These are phyloP conservation scores for Rousettus leschenaultii DNA, from an alignment of 2,113 vertebrate genomes.

Conservation along the genomic window DNA sequence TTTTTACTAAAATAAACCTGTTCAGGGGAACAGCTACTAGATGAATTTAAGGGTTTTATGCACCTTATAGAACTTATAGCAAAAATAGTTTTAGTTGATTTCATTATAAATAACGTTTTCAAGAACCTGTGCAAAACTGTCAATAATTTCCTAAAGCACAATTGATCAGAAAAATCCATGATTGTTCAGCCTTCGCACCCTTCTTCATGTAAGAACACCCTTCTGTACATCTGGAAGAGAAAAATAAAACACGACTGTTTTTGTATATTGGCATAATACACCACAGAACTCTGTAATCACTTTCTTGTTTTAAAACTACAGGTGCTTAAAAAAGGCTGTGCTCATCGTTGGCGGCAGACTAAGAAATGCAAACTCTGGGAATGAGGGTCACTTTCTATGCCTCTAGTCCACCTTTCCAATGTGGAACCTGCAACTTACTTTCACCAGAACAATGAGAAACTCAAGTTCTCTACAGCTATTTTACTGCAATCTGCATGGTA, in stretches of 20 bases:
- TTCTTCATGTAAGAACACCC: conserved; percentile 83
- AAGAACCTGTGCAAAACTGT: conserved; percentile 97
- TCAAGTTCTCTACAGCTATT: neutral
- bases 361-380: neutral
- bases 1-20: conserved; percentile 99
- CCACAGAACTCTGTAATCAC: neutral
- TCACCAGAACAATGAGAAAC: neutral
- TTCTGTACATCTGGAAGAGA: conserved; percentile 83
- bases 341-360: neutral
- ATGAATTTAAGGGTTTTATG: conserved; percentile 94
- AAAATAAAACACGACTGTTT: conserved; percentile 61
- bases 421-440: neutral
- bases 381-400: neutral
- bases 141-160: conserved; percentile 93
- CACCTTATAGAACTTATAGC: conserved; percentile 95
- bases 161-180: conserved; percentile 94
- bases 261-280: neutral
- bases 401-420: neutral
- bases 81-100: conserved; percentile 96
- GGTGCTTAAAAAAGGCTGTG: conserved; percentile 12
- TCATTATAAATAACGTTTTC: conserved; percentile 95
- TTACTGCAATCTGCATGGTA: neutral
- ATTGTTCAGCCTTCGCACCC: conserved; percentile 92
- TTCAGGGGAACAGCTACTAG: conserved; percentile 91
- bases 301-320: neutral